Conservation (phyloP, 1,140 invertebrate species). For the Lordiphosa clarofinis region DNA sequence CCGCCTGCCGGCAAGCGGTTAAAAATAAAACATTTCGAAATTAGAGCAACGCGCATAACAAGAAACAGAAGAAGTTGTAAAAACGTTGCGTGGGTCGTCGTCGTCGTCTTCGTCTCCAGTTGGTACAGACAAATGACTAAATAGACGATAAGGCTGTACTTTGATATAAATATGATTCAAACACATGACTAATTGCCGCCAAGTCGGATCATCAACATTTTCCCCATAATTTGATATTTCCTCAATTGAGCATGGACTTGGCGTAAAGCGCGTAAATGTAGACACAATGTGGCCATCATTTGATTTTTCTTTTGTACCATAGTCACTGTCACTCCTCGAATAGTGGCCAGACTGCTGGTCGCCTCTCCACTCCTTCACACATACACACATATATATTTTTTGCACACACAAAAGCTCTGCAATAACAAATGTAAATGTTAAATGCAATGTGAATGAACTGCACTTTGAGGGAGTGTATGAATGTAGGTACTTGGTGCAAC, state of each 20-base stretch:
- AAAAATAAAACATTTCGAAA: conserved; percentile 61
- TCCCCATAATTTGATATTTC: conserved; percentile 64
- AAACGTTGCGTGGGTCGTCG: conserved; percentile 63
- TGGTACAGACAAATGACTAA: not conserved
- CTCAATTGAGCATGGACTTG: conserved; percentile 53
- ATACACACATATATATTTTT: not conserved
- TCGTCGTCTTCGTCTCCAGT: conserved; percentile 5
- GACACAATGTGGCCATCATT: conserved; percentile 4
- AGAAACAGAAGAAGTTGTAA: conserved; percentile 8
- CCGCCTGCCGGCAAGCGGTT: not conserved
- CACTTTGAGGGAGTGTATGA: conserved; percentile 8
- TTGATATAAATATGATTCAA: no score
- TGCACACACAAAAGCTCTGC: not conserved
- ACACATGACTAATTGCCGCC: no score
- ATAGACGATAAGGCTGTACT: no score
- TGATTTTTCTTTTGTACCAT: conserved; percentile 8
- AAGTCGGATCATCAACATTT: no score
- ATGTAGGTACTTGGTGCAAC: conserved; percentile 6
- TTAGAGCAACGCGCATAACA: conserved; percentile 43
- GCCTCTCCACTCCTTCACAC: conserved; percentile 1
- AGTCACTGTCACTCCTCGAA: not conserved
- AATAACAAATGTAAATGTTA: no score
- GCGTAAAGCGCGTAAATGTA: no score
- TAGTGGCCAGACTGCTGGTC: conserved; percentile 16
- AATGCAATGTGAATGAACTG: conserved; percentile 14